phyloP scores from a whole-genome alignment of 2,888 invertebrate species.

The Amphipyra berbera region DNA sequence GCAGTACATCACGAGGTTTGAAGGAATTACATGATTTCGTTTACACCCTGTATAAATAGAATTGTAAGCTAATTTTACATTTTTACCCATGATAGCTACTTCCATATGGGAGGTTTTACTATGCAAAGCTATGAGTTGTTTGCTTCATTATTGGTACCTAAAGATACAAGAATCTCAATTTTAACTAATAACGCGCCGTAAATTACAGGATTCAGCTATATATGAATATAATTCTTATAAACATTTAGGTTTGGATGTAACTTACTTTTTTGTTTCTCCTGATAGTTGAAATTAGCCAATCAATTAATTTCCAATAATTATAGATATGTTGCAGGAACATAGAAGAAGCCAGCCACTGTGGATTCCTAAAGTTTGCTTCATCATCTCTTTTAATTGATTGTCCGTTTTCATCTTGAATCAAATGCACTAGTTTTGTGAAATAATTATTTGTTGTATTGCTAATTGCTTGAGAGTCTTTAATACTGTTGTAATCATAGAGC shows the following conservation, averaged over 20 bases:
- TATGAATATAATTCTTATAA: too few relatives aligned
- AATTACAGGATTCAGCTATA: too few relatives aligned
- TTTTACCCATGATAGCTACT: too few relatives aligned
- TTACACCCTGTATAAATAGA: too few relatives aligned
- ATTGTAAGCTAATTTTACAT: too few relatives aligned
- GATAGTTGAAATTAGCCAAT: constrained; percentile 72
- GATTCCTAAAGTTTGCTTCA: constrained; percentile 56
- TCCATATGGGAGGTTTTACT: too few relatives aligned
- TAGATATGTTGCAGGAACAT: constrained; percentile 81
- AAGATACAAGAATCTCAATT: too few relatives aligned
- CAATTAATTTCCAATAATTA: constrained; percentile 75
- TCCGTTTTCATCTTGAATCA: constrained; percentile 68
- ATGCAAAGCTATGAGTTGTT: too few relatives aligned
- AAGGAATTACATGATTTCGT: too few relatives aligned
- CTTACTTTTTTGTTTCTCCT: constrained; percentile 76
- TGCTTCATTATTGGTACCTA: too few relatives aligned
- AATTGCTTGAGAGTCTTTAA: constrained; percentile 78
- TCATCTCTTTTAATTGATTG: constrained; percentile 26
- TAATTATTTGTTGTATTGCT: constrained; percentile 68
- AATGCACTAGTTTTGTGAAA: constrained; percentile 71
- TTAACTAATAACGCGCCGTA: too few relatives aligned
- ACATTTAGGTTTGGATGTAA: background rate
- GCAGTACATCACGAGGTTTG: too few relatives aligned
- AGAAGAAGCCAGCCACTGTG: constrained; percentile 75
- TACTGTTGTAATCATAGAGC: constrained; percentile 76